Evolutionary conservation across 1,140 invertebrate species (phyloP), one percentile per base, ranked within the genome.

Genomic region (Magallana ariakensis): DNA sequence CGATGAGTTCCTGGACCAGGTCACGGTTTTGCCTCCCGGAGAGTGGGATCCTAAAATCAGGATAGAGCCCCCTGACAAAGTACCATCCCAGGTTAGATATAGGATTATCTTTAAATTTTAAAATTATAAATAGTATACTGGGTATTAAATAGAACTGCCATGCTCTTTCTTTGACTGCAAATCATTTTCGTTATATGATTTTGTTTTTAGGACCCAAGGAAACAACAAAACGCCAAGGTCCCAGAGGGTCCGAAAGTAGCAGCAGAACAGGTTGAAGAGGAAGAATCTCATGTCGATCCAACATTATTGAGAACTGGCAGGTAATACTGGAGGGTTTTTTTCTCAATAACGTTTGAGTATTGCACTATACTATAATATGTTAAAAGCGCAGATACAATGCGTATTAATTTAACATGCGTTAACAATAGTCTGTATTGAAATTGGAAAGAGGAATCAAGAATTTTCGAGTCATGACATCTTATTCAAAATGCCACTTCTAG

Each of bases 1-100:
- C 62, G 99, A 99, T 91, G 98, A 98, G 93, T 99, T 99, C 94
- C 95, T 99, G 75, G 98, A 99, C 91, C 97, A 97, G 92, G 98
- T 99, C 62, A 98, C 98, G 87, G 98, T 99, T 11, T 94, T 99
- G 84, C 98, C 98, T 7, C 98, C 98, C 22, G 98, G 98, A n/a
- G 97, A 99, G 93, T 99, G 93, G 93, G 93, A 94, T 84, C 93
- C 93, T 56, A 93, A 92, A 86, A 94, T 94, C 56, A 86, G 93
- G 53, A 93, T 94, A 58, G 93, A 94, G 83, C 93, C 93, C 9
- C 93, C 93, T 8, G 90, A 91, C 22, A 92, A 89, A 82, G 93
- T 94, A 11, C 93, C 93, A 11, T 92, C 93, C 70, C 93, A 94
- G 92, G 93, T 94, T 46, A 4, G 5, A 4, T 46, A 46, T 46